Conservation (phyloP, 2,888 invertebrate genomes). For the Chymomyza caudatula region DNA sequence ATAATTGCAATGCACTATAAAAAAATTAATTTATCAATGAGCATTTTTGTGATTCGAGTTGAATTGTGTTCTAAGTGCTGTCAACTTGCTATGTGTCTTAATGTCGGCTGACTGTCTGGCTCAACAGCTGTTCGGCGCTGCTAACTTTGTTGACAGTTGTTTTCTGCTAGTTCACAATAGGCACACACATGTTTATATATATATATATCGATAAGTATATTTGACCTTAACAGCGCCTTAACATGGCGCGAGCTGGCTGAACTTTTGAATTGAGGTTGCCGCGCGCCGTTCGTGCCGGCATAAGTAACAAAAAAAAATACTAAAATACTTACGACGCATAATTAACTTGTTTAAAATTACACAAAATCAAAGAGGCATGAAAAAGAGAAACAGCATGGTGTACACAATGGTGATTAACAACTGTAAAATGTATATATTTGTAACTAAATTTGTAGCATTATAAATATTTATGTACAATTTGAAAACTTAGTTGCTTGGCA, state of each 20-base stretch:
- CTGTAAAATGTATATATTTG: conserved; percentile 36
- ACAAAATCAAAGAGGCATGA: conserved; percentile 55
- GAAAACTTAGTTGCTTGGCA: conserved; percentile 46
- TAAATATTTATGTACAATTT: conserved; percentile 61
- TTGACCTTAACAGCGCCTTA: not conserved
- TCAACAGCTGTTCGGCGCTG: not conserved
- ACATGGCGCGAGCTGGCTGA: conserved; percentile 13
- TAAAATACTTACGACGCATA: conserved; percentile 48
- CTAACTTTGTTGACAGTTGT: not conserved
- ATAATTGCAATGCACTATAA: not conserved
- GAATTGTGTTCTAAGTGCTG: not conserved
- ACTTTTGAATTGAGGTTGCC: conserved; percentile 17
- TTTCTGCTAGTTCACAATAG: too few relatives aligned
- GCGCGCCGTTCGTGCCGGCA: conserved; percentile 34
- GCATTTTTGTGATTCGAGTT: not conserved
- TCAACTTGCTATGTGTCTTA: not conserved
- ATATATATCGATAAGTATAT: not conserved
- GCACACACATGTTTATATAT: not conserved
- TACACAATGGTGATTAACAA: conserved; percentile 44
- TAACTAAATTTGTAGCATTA: conserved; percentile 27
- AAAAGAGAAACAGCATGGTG: conserved; percentile 34
- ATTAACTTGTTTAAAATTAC: conserved; percentile 67
- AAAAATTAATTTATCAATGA: not conserved
- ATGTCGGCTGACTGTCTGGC: not conserved
- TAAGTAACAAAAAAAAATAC: not conserved